Conservation (phyloP, 2,797 vertebrate genomes). For the Acanthornis magna region DNA sequence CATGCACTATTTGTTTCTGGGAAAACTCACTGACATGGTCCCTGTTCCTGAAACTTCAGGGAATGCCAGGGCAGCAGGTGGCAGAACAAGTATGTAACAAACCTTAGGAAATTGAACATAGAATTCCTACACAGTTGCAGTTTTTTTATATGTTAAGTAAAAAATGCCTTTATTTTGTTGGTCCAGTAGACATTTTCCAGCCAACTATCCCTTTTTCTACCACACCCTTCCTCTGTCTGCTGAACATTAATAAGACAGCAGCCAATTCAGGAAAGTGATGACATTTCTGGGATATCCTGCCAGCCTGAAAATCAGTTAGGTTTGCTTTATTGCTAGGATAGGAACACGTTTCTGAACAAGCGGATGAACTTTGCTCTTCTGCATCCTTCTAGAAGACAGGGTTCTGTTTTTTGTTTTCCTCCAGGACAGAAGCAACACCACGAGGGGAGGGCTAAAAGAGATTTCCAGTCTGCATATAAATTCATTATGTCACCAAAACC, state of each 20-base stretch:
- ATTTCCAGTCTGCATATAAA: not conserved
- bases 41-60: not conserved
- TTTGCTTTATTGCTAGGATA: not conserved
- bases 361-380: slow-evolving; percentile 26
- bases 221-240: not conserved
- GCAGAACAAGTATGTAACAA: not conserved
- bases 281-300: slow-evolving; percentile 3
- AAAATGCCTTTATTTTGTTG: not conserved
- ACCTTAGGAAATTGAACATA: not conserved
- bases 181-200: not conserved
- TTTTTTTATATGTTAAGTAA: not conserved
- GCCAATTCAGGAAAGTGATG: slow-evolving; percentile 21
- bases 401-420: slow-evolving; percentile 14
- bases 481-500: not conserved
- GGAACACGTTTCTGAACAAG: slow-evolving; percentile 2
- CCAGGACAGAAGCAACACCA: not conserved
- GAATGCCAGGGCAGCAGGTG: not conserved
- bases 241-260: slow-evolving; percentile 20
- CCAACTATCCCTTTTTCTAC: slow-evolving; percentile 23
- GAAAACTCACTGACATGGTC: not conserved
- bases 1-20: not conserved
- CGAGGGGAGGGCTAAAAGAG: not conserved
- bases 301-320: slow-evolving; percentile 12
- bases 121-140: not conserved
- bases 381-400: not conserved